Base-by-base conservation (phyloP, 1,140 invertebrate species). In the Neotoxoptera formosana region DNA sequence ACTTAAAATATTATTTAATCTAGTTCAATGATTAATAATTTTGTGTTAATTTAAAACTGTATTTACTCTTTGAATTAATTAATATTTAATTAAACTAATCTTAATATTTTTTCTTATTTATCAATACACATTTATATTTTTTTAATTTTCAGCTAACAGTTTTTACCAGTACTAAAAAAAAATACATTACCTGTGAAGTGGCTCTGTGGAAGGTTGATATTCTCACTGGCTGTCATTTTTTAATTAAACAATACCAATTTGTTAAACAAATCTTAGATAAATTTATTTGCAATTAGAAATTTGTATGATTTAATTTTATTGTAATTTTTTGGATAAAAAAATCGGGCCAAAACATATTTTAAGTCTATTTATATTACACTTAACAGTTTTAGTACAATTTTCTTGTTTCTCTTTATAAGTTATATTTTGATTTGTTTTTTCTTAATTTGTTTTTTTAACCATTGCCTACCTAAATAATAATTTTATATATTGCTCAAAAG, bases 351-450 rank as follows among this genome's bases (percentile, higher is more conserved):
- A 56, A 90, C 20, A 90, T 45, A 45, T 41, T 60, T 17, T 60
- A 60, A 60, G 56, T 90, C 53, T 36, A 90, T 90, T 90, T 90
- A 90, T 60, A 56, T 90, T 90, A 60, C 53, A 20, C 34, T 90
- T 34, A 90, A 90, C 25, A 60, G 45, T 90, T 47, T 90, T 90
- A 90, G 89, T 90, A 51, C 89, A 90, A 90, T 90, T 90, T 88
- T 90, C 36, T 90, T 45, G 36, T 90, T 90, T 67, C 60, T 45
- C 36, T 67, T 67, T 25, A 34, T 90, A 67, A 90, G 89, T 90
- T 90, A 45, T 30, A 90, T 67, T 90, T 89, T 67, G n/a, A 67
- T 90, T 90, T 67, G 53, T 90, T 90, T 90, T 51, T 67, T 47
- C 45, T 90, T 45, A 60, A n/a, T 11, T 60, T 60, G 45, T 90